These are phyloP conservation scores for Micrastur ruficollis DNA, from an alignment of 2,797 vertebrate genomes.

Conservation along the genomic window DNA sequence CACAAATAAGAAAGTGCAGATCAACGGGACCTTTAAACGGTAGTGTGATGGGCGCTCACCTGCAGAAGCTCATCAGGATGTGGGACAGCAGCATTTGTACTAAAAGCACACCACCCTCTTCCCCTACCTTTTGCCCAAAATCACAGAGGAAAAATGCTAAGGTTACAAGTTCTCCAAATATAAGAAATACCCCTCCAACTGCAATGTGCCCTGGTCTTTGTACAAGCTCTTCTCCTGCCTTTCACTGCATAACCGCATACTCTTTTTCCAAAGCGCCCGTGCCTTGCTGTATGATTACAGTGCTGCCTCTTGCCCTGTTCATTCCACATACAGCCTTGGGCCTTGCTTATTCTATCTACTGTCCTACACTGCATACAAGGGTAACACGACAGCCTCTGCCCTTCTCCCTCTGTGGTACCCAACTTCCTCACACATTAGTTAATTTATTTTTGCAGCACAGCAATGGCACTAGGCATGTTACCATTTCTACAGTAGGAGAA, in stretches of 20 bases:
- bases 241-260: neutral
- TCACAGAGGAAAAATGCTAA: neutral
- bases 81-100: neutral
- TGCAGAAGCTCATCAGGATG: neutral
- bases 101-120: neutral
- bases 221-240: neutral
- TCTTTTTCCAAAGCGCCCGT: neutral
- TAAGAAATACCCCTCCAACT: neutral
- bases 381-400: neutral
- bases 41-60: neutral
- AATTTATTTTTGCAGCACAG: neutral
- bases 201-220: neutral
- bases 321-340: neutral
- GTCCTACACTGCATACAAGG: neutral
- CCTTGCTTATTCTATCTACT: neutral
- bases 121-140: neutral
- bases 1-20: neutral
- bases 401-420: neutral
- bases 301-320: neutral
- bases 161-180: neutral
- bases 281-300: neutral
- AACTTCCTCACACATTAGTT: neutral
- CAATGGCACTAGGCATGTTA: neutral
- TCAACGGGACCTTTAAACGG: neutral
- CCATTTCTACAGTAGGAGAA: neutral